Conservation (phyloP, 2,888 invertebrate species). For the Dolomedes plantarius region DNA sequence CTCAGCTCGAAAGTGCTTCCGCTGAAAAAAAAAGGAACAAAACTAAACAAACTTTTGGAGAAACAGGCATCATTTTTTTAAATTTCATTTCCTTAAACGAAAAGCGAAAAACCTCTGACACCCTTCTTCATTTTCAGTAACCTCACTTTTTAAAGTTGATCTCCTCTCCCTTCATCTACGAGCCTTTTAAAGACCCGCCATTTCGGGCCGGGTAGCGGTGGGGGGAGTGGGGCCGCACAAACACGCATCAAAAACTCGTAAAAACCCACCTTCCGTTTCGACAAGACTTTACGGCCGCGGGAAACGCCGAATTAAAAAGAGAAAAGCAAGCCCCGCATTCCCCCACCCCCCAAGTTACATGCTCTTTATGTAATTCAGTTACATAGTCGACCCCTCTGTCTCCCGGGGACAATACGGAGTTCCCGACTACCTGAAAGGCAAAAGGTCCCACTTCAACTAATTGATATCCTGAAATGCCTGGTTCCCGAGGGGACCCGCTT, state of each 20-base stretch:
- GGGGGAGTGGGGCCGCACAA: slow-evolving; percentile 35
- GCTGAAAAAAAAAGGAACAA: too few relatives aligned
- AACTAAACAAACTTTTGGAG: too few relatives aligned
- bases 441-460: slow-evolving; percentile 68
- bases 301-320: slow-evolving; percentile 39
- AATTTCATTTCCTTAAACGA: background rate
- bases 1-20: too few relatives aligned
- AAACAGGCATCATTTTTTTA: background rate
- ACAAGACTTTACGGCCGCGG: slow-evolving; percentile 38
- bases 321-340: background rate
- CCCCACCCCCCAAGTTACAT: background rate
- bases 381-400: slow-evolving; percentile 51
- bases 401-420: slow-evolving; percentile 52
- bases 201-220: slow-evolving; percentile 15
- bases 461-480: slow-evolving; percentile 59
- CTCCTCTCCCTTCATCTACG: slow-evolving; percentile 9
- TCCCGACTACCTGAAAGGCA: slow-evolving; percentile 34
- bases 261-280: slow-evolving; percentile 40
- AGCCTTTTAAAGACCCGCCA: slow-evolving; percentile 35
- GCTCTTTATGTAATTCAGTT: slow-evolving; percentile 64
- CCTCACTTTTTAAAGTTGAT: slow-evolving; percentile 11
- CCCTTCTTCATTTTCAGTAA: slow-evolving; percentile 2
- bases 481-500: slow-evolving; percentile 23
- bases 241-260: slow-evolving; percentile 59
- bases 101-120: slow-evolving; percentile 10